Base-by-base conservation (phyloP, 2,888 invertebrate genomes). In the Ryuthela nishihirai region DNA sequence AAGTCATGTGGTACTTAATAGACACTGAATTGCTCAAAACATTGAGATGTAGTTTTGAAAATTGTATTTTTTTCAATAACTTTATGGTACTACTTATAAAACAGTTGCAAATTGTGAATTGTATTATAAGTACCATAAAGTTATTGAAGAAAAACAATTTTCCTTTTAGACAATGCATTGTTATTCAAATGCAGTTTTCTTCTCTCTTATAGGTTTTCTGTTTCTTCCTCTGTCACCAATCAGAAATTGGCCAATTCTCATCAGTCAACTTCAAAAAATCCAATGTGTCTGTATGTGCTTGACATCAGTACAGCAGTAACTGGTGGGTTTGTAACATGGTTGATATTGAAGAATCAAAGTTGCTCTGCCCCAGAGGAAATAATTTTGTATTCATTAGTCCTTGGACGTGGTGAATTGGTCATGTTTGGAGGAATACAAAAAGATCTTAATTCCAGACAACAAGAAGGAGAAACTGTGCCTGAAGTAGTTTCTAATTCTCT, bases 351-450 rank as follows among this genome's bases (percentile, higher is more conserved):
- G 17, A 41, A 41, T 21, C 47, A 52, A n/a, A 35, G 44, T 6
- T 43, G 40, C 2, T 65, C 67, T 12, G 70, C 74, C 24, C 93
- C 95, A 0, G 90, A 92, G 72, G 90, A 94, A 72, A 83, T 91
- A 43, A 87, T 94, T 65, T 81, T 94, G 69, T 94, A 94, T 72
- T 87, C 91, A 26, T 80, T 95, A 68, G 85, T 92, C 4, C 83
- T 85, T 64, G 95, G 93, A 12, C 86, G 90, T 71, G 90, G 90
- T 10, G 95, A 97, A 78, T 76, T 97, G 24, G 85, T 97, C 48
- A 85, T 97, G 81, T 95, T 97, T 78, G 95, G 95, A n/a, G 97
- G 95, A 54, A 89, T 95, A 65, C 85, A 87, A 69, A 89, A 88
- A 73, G 67, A 67, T 41, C 87, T 88, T 72, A 80, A 81, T 54